Percentiles rank a stretch among this genome's conserved stretches.
phyloP scores from a whole-genome alignment of 1,140 invertebrate species.

The Octopus bimaculoides region DNA sequence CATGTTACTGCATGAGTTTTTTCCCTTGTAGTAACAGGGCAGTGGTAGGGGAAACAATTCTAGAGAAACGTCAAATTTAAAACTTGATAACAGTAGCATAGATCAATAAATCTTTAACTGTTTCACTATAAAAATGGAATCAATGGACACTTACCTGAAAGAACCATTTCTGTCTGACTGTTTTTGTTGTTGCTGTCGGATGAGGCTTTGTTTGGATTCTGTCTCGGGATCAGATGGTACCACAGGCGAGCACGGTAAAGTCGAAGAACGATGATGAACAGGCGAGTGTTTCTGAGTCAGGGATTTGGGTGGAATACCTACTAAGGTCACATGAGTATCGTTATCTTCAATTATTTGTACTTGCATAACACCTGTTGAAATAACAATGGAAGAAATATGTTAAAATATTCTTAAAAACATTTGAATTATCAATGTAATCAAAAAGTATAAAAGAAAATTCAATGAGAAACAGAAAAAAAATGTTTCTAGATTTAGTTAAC shows the following conservation, averaged over 20 bases:
- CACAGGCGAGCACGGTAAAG: background rate
- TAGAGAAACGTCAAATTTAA: background rate
- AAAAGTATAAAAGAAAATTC: too few species aligned
- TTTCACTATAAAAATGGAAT: too few species aligned
- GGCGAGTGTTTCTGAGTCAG: background rate
- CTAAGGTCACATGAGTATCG: constrained; percentile 60
- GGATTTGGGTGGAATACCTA: constrained; percentile 52
- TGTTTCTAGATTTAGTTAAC: too few species aligned
- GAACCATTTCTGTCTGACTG: constrained; percentile 4
- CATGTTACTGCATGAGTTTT: too few species aligned
- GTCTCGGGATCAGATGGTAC: background rate
- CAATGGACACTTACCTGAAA: background rate
- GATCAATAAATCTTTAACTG: background rate
- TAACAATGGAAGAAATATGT: background rate
- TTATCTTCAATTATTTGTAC: constrained; percentile 53
- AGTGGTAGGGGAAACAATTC: too few species aligned
- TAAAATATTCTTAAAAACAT: too few species aligned
- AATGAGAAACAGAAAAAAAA: too few species aligned
- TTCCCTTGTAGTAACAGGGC: too few species aligned
- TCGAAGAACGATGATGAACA: constrained; percentile 1
- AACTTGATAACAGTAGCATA: background rate
- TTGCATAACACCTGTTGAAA: constrained; percentile 52
- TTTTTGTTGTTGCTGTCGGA: background rate
- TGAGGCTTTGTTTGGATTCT: background rate
- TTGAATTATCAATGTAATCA: too few species aligned